phyloP scores from a whole-genome alignment of 2,113 vertebrate genomes.

The Dipodomys stephensi region DNA sequence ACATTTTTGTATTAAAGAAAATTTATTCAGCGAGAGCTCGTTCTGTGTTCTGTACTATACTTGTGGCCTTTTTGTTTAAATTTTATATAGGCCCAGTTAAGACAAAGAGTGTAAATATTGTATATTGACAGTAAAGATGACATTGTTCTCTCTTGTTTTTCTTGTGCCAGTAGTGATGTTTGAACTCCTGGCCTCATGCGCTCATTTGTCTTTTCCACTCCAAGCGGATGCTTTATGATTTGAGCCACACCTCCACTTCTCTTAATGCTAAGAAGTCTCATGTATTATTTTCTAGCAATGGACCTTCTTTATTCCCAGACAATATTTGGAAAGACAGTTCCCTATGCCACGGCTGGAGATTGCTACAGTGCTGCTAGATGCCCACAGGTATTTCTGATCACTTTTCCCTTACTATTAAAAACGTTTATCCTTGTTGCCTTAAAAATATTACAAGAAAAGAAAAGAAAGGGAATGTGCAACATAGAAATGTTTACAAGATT shows the following conservation, averaged over 20 bases:
- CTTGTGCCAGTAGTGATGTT: no score
- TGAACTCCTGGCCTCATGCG: no score
- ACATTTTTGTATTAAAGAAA: slow-evolving; percentile 12
- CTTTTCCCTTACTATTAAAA: neutral
- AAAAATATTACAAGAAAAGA: neutral
- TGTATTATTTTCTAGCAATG: slow-evolving; percentile 88
- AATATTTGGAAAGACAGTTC: slow-evolving; percentile 91
- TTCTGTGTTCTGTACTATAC: neutral
- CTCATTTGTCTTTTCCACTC: no score
- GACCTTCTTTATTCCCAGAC: slow-evolving; percentile 95
- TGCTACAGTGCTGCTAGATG: slow-evolving; percentile 97
- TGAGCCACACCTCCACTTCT: neutral
- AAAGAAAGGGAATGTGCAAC: neutral
- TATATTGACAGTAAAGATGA: neutral
- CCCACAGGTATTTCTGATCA: slow-evolving; percentile 91
- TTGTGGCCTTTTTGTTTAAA: neutral
- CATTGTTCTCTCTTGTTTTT: neutral
- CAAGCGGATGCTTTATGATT: no score
- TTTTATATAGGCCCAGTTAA: neutral
- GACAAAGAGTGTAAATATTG: neutral
- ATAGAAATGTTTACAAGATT: neutral
- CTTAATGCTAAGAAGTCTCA: neutral
- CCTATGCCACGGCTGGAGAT: slow-evolving; percentile 97
- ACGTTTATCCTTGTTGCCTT: slow-evolving; percentile 21
- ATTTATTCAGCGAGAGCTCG: neutral